phyloP scores from a whole-genome alignment of 92 coral and sea anemone species.

The Umimayanthus kanabou region DNA sequence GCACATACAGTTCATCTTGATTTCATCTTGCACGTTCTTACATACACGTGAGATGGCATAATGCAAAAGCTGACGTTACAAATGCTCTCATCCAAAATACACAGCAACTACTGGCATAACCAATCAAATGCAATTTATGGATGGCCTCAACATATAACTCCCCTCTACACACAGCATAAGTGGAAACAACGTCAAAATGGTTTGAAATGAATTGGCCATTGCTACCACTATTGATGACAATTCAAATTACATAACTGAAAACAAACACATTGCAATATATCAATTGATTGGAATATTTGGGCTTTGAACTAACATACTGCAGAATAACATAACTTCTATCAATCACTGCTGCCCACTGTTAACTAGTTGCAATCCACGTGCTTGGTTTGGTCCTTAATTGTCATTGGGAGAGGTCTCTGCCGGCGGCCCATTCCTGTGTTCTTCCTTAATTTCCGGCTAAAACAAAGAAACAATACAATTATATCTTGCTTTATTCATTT shows the following conservation, averaged over 20 bases:
- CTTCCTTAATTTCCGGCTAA: conserved; percentile 22
- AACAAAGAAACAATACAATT: not conserved
- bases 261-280: conserved; percentile 18
- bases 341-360: not conserved
- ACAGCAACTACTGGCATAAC: conserved; percentile 48
- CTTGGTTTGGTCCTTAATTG: conserved; percentile 24
- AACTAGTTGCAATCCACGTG: conserved; percentile 30
- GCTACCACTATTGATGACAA: conserved; percentile 10
- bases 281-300: not conserved
- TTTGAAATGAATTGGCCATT: not conserved
- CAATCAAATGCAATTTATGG: conserved; percentile 11
- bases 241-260: conserved; percentile 8
- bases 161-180: conserved; percentile 17
- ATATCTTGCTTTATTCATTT: not conserved
- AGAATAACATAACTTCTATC: conserved; percentile 9
- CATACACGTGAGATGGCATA: conserved; percentile 56
- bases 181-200: conserved; percentile 24
- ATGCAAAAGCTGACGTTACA: conserved; percentile 53
- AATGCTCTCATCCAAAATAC: conserved; percentile 57
- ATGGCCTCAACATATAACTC: conserved; percentile 18
- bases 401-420: conserved; percentile 34
- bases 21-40: conserved; percentile 35
- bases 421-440: conserved; percentile 31
- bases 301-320: conserved; percentile 3
- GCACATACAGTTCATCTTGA: conserved; percentile 32